These are phyloP conservation scores for Cylas formicarius DNA, from an alignment of 1,140 invertebrate species.

Conservation along the genomic window DNA sequence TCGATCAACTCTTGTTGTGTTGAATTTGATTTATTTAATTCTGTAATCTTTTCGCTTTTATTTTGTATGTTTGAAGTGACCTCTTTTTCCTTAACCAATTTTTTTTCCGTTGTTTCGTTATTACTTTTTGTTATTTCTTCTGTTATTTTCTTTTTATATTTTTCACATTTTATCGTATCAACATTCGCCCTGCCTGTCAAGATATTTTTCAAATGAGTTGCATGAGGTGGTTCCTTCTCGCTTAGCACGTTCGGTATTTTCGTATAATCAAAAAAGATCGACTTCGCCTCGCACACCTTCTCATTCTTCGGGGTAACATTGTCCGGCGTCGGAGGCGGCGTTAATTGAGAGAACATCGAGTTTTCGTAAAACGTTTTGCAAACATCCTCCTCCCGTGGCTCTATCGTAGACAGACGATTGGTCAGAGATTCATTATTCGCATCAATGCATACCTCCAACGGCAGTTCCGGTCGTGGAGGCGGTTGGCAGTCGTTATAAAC, in stretches of 20 bases:
- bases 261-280: conserved; percentile 16
- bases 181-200: not conserved
- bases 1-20: too few species aligned
- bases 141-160: conserved; percentile 12
- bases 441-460: not conserved
- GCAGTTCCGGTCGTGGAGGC: not conserved
- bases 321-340: conserved; percentile 34
- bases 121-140: conserved; percentile 14
- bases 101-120: conserved; percentile 5
- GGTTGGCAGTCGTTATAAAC: too few species aligned
- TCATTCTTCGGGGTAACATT: conserved; percentile 15
- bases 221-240: conserved; percentile 18
- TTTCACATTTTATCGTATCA: conserved; percentile 8
- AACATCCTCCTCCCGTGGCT: too few species aligned
- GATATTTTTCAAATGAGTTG: too few species aligned
- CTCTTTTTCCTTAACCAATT: conserved; percentile 3
- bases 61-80: too few species aligned
- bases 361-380: too few species aligned
- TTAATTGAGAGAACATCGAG: conserved; percentile 19
- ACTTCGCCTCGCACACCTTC: not conserved
- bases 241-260: conserved; percentile 13
- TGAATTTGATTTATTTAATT: too few species aligned
- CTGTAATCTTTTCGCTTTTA: too few species aligned
- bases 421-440: not conserved
- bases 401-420: too few species aligned